Base-by-base conservation (phyloP, 2,888 invertebrate species). In the Osedax frankpressi region DNA sequence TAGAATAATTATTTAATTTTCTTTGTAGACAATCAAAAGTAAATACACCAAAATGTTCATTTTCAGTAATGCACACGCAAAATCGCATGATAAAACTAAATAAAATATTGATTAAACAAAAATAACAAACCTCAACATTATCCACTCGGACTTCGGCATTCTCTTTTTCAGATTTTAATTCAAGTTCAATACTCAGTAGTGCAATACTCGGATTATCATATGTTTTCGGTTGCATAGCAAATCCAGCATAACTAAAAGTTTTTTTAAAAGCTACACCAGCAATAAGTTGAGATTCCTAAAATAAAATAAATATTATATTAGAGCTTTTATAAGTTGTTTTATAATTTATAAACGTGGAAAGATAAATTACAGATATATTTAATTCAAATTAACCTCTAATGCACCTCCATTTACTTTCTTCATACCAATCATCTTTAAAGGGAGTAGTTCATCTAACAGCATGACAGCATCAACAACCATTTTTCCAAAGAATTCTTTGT, bases 211-310 rank as follows among this genome's bases (percentile, higher is more conserved):
- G 94, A 77, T 90, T 88, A 19, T 88, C 84, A 82, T 97, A 98
- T 27, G 88, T 88, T 86, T 99, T 99, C 0, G 94, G 95, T 82
- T 98, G 98, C 98, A 99, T 99, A 87, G 99, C 97, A 84, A 99
- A 99, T 11, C 98, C 98, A 77, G 98, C 98, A 83, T 99, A 99
- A 0, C 96, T 95, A 87, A 99, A 99, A 0, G 98, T 97, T 86
- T 99, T 99, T 86, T 98, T 97, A 85, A 99, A 99, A 0, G 97
- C 95, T 0, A 99, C 97, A 19, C 98, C 95, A 2, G 90, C 89
- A 0, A 99, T 90, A 2, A 99, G 86, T 80, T 90, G 87, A 0
- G 96, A 96, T 78, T 98, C 97, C 89, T 89, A 79, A 26, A 44
- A 11, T 76, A 76, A 70, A 19, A 27, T 28, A 71, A 30, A 27